These are phyloP conservation scores for Proteles cristata DNA, from an alignment of 2,113 vertebrate species.

Conservation along the genomic window DNA sequence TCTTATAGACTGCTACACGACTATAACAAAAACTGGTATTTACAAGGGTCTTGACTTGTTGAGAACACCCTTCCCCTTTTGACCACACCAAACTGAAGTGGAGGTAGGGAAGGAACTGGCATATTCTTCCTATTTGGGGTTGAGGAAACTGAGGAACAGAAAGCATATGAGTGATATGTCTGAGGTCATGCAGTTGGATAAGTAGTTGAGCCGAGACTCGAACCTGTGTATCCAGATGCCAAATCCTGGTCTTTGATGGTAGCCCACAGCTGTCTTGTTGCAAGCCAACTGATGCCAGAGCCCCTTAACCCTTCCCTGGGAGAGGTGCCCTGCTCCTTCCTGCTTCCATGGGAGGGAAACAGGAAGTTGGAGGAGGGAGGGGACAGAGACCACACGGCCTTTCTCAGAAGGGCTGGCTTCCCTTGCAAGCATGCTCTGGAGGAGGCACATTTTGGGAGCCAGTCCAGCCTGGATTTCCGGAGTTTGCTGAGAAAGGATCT, in stretches of 20 bases:
- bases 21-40: not conserved
- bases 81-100: not conserved
- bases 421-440: not conserved
- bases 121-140: not conserved
- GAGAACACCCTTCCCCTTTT: not conserved
- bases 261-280: not conserved
- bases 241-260: not conserved
- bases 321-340: not conserved
- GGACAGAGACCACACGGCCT: not conserved
- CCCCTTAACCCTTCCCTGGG: not conserved
- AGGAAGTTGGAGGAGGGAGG: not conserved
- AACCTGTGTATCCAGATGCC: not conserved
- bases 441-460: not conserved
- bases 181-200: not conserved
- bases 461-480: not conserved
- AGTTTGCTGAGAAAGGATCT: not conserved
- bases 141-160: not conserved
- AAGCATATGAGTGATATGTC: not conserved
- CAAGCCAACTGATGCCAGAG: not conserved
- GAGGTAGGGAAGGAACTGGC: not conserved
- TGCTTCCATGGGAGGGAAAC: not conserved
- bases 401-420: not conserved
- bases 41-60: not conserved
- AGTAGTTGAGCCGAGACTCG: not conserved
- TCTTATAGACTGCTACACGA: not conserved